Conservation (phyloP, 2,888 invertebrate species). For the Sinohyriopsis cumingii region DNA sequence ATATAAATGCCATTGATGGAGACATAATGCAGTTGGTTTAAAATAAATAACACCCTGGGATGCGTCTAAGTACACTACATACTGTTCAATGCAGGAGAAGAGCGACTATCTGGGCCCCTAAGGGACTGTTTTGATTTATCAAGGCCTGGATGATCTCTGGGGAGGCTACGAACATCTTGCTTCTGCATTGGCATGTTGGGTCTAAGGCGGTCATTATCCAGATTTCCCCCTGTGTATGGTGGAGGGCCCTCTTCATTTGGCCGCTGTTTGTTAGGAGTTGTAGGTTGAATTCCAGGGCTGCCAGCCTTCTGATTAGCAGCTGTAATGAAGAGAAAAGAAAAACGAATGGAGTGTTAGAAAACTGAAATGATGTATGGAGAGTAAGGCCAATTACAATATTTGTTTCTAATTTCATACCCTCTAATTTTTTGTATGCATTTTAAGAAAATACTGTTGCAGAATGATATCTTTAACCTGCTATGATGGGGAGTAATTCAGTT, state of each 20-base stretch:
- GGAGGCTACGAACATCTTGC: conserved; percentile 25
- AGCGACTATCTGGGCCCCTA: conserved; percentile 43
- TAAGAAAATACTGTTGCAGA: too few species aligned
- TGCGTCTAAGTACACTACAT: conserved; percentile 20
- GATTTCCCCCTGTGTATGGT: conserved; percentile 44
- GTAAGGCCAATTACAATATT: too few species aligned
- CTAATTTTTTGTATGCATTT: too few species aligned
- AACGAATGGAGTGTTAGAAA: too few species aligned
- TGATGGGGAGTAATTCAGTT: too few species aligned
- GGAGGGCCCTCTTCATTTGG: conserved; percentile 57
- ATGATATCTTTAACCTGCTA: too few species aligned
- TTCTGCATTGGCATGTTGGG: conserved; percentile 22
- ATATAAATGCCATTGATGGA: too few species aligned
- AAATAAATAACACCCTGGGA: too few species aligned
- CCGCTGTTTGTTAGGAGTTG: conserved; percentile 39
- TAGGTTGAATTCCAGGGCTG: conserved; percentile 28
- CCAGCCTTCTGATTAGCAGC: conserved; percentile 36
- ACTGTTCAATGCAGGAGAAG: conserved; percentile 54
- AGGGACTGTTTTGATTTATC: conserved; percentile 19
- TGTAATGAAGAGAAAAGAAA: conserved; percentile 10
- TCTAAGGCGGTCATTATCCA: conserved; percentile 29
- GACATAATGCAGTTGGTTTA: too few species aligned
- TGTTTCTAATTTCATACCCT: too few species aligned
- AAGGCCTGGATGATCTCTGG: conserved; percentile 28
- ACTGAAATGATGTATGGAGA: too few species aligned